Conservation (phyloP, 2,797 vertebrate species). For the Myripristis murdjan region DNA sequence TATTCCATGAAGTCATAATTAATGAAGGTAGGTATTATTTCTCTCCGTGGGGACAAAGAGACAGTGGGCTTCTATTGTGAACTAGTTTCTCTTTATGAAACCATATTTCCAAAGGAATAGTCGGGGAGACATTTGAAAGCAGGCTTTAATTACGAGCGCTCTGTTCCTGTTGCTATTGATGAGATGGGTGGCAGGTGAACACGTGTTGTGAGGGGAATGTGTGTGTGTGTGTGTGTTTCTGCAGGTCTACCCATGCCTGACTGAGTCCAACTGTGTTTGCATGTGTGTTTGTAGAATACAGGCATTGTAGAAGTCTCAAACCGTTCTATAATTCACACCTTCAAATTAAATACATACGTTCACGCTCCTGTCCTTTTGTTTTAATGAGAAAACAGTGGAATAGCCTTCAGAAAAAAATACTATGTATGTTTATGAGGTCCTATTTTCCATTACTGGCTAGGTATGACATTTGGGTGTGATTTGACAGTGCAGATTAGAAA, state of each 20-base stretch:
- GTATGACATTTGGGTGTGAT: constrained; percentile 35
- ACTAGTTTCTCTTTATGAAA: constrained; percentile 57
- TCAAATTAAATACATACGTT: constrained; percentile 37
- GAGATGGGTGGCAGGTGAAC: constrained; percentile 13
- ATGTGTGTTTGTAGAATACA: constrained; percentile 8
- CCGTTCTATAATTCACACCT: constrained; percentile 46
- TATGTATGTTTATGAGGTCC: constrained; percentile 7
- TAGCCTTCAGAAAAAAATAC: not conserved
- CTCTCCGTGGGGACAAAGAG: constrained; percentile 42
- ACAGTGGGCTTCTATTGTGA: constrained; percentile 43
- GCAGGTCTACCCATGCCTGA: not conserved
- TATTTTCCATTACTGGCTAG: constrained; percentile 33
- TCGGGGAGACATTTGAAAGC: constrained; percentile 49
- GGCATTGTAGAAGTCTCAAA: constrained; percentile 13
- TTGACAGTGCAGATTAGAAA: constrained; percentile 30
- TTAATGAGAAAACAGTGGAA: constrained; percentile 19
- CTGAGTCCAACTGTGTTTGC: not conserved
- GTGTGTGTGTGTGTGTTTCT: not conserved
- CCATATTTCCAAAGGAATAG: constrained; percentile 54
- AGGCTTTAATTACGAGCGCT: constrained; percentile 54
- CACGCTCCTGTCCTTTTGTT: constrained; percentile 19
- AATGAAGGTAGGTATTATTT: constrained; percentile 74
- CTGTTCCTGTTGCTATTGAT: constrained; percentile 49
- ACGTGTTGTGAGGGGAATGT: not conserved
- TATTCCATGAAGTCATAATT: constrained; percentile 84